Evolutionary conservation across 2,113 vertebrate genomes (phyloP).

Genomic region (Rhizomys pruinosus): DNA sequence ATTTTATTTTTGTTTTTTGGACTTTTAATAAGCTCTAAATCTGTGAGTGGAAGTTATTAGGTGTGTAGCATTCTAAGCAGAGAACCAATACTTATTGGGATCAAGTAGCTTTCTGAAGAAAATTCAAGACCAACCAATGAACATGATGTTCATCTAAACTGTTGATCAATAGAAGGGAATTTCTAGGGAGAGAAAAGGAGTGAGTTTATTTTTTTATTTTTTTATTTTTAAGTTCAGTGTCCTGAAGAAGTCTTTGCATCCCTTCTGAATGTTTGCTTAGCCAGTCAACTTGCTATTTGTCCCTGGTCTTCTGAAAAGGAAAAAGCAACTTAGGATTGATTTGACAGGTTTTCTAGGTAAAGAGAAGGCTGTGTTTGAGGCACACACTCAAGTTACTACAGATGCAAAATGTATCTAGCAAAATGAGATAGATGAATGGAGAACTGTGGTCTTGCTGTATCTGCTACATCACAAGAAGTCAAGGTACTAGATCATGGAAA

Average conservation of each 20-base stretch:
- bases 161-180: background rate
- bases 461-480: background rate
- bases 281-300: background rate
- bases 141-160: fast-evolving
- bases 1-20: background rate
- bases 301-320: background rate
- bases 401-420: background rate
- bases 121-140: background rate
- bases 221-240: too few relatives aligned
- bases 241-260: too few relatives aligned
- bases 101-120: background rate
- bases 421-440: background rate
- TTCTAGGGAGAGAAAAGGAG: background rate
- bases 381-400: background rate
- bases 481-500: background rate
- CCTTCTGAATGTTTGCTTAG: background rate
- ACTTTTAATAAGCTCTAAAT: background rate
- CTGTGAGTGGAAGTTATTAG: background rate
- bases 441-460: background rate
- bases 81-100: background rate
- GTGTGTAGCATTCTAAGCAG: constrained; percentile 22
- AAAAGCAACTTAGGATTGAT: background rate
- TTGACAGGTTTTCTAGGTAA: background rate
- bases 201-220: background rate
- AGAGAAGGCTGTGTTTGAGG: background rate